Evolutionary conservation across 2,113 vertebrate species (phyloP).

Genomic region (Brachypodius melanocephalos): DNA sequence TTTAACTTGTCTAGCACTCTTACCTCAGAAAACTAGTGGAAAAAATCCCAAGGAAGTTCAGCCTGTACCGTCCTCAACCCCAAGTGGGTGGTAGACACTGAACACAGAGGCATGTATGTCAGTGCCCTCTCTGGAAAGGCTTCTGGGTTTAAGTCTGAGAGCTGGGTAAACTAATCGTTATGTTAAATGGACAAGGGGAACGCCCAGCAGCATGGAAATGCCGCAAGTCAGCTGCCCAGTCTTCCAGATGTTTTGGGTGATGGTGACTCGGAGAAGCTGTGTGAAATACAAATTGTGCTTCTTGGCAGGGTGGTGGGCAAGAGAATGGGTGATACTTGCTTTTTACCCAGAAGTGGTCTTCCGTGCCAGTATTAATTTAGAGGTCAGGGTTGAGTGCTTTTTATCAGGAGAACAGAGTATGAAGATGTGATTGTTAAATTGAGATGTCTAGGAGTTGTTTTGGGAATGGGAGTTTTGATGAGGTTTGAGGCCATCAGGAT

Average conservation of each 20-base stretch:
- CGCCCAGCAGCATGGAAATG: not conserved
- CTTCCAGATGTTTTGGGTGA: not conserved
- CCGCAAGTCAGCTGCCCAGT: not conserved
- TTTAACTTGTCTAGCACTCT: not conserved
- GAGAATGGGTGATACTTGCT: accelerated
- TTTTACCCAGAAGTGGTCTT: not conserved
- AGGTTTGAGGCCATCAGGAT: not conserved
- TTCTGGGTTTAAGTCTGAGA: not conserved
- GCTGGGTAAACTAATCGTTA: not conserved
- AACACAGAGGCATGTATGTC: not conserved
- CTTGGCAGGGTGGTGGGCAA: not conserved
- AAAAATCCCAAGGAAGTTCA: not conserved
- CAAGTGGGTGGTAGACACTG: not conserved
- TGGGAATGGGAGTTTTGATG: not conserved
- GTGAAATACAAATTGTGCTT: not conserved
- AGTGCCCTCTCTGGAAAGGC: not conserved
- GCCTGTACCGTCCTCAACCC: not conserved
- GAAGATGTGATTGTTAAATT: not conserved
- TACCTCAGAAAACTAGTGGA: not conserved
- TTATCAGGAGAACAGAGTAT: not conserved
- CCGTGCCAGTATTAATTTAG: not conserved
- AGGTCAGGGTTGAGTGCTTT: accelerated
- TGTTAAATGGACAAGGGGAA: not conserved
- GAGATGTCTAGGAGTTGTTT: not conserved
- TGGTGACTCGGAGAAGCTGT: not conserved